Evolutionary conservation across 2,797 vertebrate genomes (phyloP).

Genomic region (Mus spretus): DNA sequence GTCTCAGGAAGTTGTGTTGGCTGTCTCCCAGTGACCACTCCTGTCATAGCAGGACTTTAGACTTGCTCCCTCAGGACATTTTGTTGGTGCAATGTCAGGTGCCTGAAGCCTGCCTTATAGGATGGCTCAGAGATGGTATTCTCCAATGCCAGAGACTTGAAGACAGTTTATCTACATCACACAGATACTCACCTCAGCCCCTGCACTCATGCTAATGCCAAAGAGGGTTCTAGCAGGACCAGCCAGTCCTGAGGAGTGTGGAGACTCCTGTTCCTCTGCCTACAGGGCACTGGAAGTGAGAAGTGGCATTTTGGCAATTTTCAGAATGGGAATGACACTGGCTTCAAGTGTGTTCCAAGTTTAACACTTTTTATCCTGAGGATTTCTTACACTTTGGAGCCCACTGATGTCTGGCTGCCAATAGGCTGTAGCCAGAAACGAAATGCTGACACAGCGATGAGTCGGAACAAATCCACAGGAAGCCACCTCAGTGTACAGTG

Average conservation of each 20-base stretch:
- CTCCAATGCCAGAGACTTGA: no score
- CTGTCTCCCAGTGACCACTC: fast-evolving
- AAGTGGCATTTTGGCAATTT: not conserved
- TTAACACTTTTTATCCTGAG: not conserved
- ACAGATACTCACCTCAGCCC: not conserved
- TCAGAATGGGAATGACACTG: not conserved
- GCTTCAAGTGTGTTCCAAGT: not conserved
- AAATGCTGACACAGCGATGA: not conserved
- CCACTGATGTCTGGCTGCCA: not conserved
- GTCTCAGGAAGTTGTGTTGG: not conserved
- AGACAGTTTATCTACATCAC: fast-evolving
- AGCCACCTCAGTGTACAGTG: not conserved
- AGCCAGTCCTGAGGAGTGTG: no score
- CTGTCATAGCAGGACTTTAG: not conserved
- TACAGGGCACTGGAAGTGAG: fast-evolving
- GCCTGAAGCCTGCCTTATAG: fast-evolving
- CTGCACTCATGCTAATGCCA: no score
- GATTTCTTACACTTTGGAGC: not conserved
- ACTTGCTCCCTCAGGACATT: not conserved
- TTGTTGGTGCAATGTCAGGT: not conserved
- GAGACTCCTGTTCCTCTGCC: fast-evolving
- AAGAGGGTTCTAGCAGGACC: not conserved
- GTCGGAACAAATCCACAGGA: not conserved
- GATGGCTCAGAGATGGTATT: not conserved
- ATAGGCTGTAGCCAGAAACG: not conserved